Conservation (phyloP, 2,888 invertebrate species). For the Platycheirus albimanus region DNA sequence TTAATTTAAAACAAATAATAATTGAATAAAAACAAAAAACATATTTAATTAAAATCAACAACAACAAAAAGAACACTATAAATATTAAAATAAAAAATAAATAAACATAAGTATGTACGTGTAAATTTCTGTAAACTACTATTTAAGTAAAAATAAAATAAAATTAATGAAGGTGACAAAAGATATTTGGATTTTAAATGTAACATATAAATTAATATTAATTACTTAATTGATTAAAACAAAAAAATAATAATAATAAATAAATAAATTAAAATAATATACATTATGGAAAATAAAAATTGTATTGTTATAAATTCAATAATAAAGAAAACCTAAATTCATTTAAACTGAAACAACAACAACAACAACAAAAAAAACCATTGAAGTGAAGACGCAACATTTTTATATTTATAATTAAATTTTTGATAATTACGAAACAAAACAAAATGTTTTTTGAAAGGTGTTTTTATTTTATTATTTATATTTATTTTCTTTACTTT, state of each 20-base stretch:
- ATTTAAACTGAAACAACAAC: constrained; percentile 70
- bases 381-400: constrained; percentile 66
- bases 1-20: constrained; percentile 38
- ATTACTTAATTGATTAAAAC: constrained; percentile 25
- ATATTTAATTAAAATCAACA: constrained; percentile 35
- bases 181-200: constrained; percentile 73
- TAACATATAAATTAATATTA: constrained; percentile 71
- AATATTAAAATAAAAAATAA: constrained; percentile 63
- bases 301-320: constrained; percentile 75
- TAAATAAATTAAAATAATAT: constrained; percentile 54
- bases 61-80: constrained; percentile 55
- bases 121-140: constrained; percentile 73
- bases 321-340: constrained; percentile 74
- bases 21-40: constrained; percentile 40
- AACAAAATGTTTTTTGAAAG: constrained; percentile 60
- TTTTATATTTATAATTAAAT: constrained; percentile 69
- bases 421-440: constrained; percentile 62
- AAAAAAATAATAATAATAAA: constrained; percentile 26
- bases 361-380: too few relatives aligned
- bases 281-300: constrained; percentile 66
- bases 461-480: constrained; percentile 37
- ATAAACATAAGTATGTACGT: constrained; percentile 69
- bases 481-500: constrained; percentile 3
- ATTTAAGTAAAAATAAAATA: constrained; percentile 60
- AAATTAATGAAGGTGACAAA: constrained; percentile 45